These are phyloP conservation scores for Xiphophorus hellerii DNA, from an alignment of 2,113 vertebrate genomes.

Conservation along the genomic window DNA sequence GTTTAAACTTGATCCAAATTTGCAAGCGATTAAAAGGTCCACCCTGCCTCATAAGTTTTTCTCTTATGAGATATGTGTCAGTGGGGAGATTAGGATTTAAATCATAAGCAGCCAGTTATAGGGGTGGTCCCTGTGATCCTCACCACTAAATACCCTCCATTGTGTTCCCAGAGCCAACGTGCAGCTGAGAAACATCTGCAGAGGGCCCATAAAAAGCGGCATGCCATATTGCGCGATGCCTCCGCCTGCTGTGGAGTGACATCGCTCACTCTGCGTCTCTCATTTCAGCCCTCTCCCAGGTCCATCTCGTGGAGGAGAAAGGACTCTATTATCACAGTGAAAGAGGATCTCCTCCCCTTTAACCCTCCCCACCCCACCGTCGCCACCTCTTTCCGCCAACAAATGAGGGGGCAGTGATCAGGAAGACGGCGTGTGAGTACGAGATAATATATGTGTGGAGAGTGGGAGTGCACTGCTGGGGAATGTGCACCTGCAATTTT, in stretches of 20 bases:
- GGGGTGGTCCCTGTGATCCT: constrained; percentile 15
- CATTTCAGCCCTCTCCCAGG: constrained; percentile 62
- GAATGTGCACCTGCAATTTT: constrained; percentile 79
- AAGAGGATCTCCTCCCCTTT: constrained; percentile 62
- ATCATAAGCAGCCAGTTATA: constrained; percentile 19
- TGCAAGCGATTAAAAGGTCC: constrained; percentile 6
- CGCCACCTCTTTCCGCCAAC: constrained; percentile 24
- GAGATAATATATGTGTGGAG: constrained; percentile 44
- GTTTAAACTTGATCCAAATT: neutral
- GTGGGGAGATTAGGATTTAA: constrained; percentile 9
- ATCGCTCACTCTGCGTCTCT: constrained; percentile 60
- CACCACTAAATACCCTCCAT: constrained; percentile 39
- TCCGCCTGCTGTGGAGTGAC: constrained; percentile 63
- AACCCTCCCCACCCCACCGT: constrained; percentile 12
- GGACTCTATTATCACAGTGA: constrained; percentile 68
- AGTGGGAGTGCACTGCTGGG: constrained; percentile 48
- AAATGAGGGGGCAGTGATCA: constrained; percentile 63
- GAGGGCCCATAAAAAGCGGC: constrained; percentile 47
- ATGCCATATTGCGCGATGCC: constrained; percentile 35
- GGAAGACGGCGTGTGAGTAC: constrained; percentile 16
- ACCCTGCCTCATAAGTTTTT: constrained; percentile 9
- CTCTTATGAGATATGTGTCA: constrained; percentile 13
- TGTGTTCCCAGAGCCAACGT: constrained; percentile 16
- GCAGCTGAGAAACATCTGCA: constrained; percentile 65
- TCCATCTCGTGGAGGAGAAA: constrained; percentile 60